Conservation (phyloP, 1,140 invertebrate species). For the Trichonephila clavata region DNA sequence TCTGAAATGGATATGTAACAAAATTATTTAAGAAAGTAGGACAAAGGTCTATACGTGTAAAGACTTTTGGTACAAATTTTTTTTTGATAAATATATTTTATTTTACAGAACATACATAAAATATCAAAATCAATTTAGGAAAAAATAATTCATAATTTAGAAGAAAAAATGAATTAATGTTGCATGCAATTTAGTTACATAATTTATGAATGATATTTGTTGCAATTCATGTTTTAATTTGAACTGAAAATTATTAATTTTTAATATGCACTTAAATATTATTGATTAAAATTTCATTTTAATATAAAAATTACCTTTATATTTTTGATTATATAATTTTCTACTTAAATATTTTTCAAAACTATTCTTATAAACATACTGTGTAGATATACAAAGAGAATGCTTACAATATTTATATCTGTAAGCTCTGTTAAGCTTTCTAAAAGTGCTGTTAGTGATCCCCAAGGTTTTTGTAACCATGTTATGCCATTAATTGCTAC, state of each 20-base stretch:
- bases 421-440: slow-evolving; percentile 52
- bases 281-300: no score
- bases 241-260: no score
- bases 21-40: background rate
- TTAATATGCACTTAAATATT: no score
- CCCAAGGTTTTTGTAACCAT: slow-evolving; percentile 67
- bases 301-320: background rate
- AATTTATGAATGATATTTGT: background rate
- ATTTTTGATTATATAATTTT: no score
- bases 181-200: no score
- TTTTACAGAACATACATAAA: no score
- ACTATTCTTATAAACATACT: no score
- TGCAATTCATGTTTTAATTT: background rate
- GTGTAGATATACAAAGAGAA: background rate
- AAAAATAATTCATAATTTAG: no score
- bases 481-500: slow-evolving; percentile 68
- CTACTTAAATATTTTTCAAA: no score
- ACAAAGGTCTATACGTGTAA: background rate
- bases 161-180: no score
- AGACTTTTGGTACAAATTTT: background rate
- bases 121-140: no score
- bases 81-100: no score
- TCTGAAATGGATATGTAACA: slow-evolving; percentile 50
- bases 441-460: slow-evolving; percentile 29
- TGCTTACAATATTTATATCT: slow-evolving; percentile 69